These are phyloP conservation scores for Cairina moschata DNA, from an alignment of 2,113 vertebrate species.

Conservation along the genomic window DNA sequence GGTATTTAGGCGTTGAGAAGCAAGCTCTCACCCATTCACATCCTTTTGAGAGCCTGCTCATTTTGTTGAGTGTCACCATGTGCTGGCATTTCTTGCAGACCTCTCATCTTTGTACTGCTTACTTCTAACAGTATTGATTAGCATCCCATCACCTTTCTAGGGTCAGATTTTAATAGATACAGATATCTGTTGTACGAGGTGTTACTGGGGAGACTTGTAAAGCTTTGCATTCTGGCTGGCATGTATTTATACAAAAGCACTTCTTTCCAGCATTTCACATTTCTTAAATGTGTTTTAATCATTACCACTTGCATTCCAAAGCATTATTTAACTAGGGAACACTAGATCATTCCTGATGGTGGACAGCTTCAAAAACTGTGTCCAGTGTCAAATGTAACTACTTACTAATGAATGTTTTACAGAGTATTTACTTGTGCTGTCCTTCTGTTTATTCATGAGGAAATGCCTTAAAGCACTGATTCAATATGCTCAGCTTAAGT, in stretches of 20 bases:
- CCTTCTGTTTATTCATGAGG: background rate
- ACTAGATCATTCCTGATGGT: background rate
- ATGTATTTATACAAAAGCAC: background rate
- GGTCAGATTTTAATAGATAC: background rate
- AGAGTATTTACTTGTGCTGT: background rate
- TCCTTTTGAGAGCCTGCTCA: background rate
- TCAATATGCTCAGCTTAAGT: background rate
- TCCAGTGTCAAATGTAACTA: background rate
- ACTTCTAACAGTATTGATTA: background rate
- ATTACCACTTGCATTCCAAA: background rate
- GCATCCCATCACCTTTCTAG: background rate
- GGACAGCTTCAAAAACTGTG: background rate
- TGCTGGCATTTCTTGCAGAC: background rate
- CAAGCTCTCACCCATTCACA: accelerated
- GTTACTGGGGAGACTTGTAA: background rate
- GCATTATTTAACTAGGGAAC: background rate
- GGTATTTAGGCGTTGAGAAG: background rate
- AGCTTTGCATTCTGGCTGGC: background rate
- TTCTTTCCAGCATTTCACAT: background rate
- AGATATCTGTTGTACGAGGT: background rate
- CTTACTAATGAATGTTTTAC: background rate
- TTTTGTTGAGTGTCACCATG: background rate
- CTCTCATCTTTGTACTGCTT: background rate
- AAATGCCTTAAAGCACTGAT: background rate
- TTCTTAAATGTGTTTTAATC: background rate